Conservation (phyloP, 2,797 vertebrate species). For the Clarias pachynema region DNA sequence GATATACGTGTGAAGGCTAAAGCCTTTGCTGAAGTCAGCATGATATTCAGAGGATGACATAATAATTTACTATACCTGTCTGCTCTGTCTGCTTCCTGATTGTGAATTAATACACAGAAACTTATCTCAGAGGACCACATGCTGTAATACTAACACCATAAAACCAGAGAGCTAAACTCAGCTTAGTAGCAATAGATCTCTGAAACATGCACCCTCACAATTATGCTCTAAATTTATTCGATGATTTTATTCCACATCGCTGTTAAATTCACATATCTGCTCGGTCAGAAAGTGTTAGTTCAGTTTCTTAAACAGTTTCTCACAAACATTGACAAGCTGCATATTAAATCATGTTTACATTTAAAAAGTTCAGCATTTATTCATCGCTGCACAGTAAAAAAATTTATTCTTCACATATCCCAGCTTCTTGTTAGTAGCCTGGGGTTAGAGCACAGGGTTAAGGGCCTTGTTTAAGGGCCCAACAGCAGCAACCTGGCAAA, state of each 20-base stretch:
- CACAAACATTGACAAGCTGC: neutral
- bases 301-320: neutral
- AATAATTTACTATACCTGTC: neutral
- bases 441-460: too few relatives aligned
- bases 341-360: neutral
- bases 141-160: neutral
- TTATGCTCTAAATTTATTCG: neutral
- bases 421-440: too few relatives aligned
- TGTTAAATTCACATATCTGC: neutral
- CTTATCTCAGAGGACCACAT: neutral
- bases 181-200: neutral
- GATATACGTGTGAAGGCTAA: neutral
- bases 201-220: neutral
- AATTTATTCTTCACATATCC: too few relatives aligned
- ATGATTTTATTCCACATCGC: neutral
- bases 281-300: neutral
- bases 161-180: neutral
- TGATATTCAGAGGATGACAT: neutral
- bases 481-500: too few relatives aligned
- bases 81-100: neutral
- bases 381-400: too few relatives aligned
- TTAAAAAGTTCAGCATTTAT: too few relatives aligned
- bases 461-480: too few relatives aligned
- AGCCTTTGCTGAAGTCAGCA: slow-evolving; percentile 19
- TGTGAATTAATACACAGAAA: neutral